Evolutionary conservation across 2,113 vertebrate species (phyloP), one percentile per base, ranked within the genome.

Genomic region (Oryzias melastigma): DNA sequence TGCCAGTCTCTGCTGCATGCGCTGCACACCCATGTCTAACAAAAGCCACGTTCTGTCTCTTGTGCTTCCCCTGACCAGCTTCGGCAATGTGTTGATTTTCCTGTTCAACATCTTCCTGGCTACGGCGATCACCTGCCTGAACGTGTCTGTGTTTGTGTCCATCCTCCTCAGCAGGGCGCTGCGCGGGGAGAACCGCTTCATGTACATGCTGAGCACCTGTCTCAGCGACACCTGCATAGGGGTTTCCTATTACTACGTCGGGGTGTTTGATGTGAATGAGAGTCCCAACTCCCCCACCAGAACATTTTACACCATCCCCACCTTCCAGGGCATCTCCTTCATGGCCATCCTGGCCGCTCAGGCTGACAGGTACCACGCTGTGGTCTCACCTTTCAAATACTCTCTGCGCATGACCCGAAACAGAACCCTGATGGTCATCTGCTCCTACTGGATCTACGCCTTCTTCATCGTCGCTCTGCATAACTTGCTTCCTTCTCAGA

Each of bases 161-260:
- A 90, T 92, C 1, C 17, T 91, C 73, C 47, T 90, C 14, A 84
- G 78, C 80, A 53, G 52, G 46, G 74, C 79, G 1, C 78, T 92
- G 57, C 89, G 86, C 62, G 65, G 53, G 1, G 87, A 93, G 80
- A 92, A 92, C 77, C 89, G 91, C 62, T 90, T 91, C 82, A 84
- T 93, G 88, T 93, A 92, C 81, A 93, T 93, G 92, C 67, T 92
- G 58, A 93, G 92, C 76, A 91, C 91, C 17, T 92, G 92, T 62
- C 12, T 88, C 55, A 92, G 91, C 51, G 92, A 93, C 85, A 66
- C 90, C 44, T 91, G 92, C 65, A 77, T 87, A 0, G 92, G 92
- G 1, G 82, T 89, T 18, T 89, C 90, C 0, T 93, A 91, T 63
- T 93, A 91, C 58, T 92, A 92, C 49, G 83, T 75, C 0, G 91